These are phyloP conservation scores for Naso thynnoides DNA, from an alignment of 2,797 vertebrate species.

Conservation along the genomic window DNA sequence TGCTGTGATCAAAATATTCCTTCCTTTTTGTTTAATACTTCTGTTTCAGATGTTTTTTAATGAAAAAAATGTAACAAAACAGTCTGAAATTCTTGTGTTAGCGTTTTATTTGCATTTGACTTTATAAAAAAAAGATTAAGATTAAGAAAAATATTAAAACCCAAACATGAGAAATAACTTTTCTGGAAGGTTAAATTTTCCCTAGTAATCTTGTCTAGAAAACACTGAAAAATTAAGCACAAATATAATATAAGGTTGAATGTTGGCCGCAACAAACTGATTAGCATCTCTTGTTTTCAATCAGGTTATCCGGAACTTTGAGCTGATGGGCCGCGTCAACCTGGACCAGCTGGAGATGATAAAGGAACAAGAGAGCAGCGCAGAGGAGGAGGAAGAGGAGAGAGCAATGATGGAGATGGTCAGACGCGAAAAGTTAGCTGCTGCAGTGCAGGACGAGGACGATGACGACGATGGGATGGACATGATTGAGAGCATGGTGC, in stretches of 20 bases:
- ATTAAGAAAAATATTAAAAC: too few species aligned
- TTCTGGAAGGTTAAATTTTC: too few species aligned
- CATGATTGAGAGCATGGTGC: constrained; percentile 85
- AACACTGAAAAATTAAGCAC: too few species aligned
- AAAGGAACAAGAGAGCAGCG: constrained; percentile 90
- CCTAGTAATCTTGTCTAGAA: too few species aligned
- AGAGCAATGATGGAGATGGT: constrained; percentile 63
- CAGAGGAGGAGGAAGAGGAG: constrained; percentile 83
- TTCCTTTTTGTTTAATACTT: constrained; percentile 1
- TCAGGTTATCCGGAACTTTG: constrained; percentile 97
- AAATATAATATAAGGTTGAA: too few species aligned
- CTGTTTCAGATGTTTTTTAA: background rate
- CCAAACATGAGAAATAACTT: too few species aligned
- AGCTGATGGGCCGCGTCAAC: constrained; percentile 96
- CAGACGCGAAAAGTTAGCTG: constrained; percentile 40
- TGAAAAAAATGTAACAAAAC: background rate
- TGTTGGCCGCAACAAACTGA: background rate
- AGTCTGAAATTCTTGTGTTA: background rate
- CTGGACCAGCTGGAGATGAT: constrained; percentile 96
- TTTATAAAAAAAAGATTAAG: too few species aligned
- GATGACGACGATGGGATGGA: constrained; percentile 85
- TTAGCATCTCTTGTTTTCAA: constrained; percentile 17
- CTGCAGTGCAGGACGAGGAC: constrained; percentile 75
- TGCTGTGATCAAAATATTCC: constrained; percentile 1
- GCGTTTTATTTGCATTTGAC: too few species aligned